Conservation (phyloP, 2,888 invertebrate genomes). For the Anthophora plumipes region DNA sequence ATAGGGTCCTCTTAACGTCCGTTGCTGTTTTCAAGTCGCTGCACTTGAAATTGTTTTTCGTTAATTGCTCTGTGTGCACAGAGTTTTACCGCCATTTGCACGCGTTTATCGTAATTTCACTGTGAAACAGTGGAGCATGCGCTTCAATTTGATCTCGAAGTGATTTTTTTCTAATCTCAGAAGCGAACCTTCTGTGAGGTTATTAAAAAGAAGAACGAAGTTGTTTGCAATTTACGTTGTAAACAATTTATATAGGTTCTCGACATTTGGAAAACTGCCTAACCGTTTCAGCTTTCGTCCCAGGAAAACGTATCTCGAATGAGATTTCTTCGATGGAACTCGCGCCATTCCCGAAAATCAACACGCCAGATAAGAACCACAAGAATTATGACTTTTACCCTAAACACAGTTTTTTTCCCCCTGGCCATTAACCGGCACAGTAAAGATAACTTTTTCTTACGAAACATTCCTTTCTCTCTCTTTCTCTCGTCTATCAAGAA, state of each 20-base stretch:
- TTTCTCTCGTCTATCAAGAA: not conserved
- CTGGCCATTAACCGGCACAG: conserved; percentile 5
- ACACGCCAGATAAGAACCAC: not conserved
- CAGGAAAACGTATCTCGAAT: not conserved
- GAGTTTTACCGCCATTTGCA: not conserved
- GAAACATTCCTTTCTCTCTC: conserved; percentile 1
- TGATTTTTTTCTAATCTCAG: no score
- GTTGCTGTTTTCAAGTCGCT: conserved; percentile 14
- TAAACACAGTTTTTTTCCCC: conserved; percentile 12
- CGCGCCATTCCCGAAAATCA: not conserved
- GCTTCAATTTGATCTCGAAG: not conserved
- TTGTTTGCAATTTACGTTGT: not conserved
- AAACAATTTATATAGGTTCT: not conserved
- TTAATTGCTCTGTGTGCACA: not conserved
- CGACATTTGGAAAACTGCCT: not conserved
- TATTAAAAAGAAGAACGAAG: not conserved
- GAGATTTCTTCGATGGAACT: not conserved
- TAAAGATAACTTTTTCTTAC: conserved; percentile 27
- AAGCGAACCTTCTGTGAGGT: no score
- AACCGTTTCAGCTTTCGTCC: not conserved
- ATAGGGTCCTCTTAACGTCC: conserved; percentile 36
- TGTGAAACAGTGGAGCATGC: not conserved
- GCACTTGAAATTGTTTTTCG: conserved; percentile 18
- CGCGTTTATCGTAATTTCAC: not conserved
- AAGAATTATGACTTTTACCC: conserved; percentile 22